Base-by-base conservation (phyloP, 2,113 vertebrate species). In the Pygoscelis antarcticus region DNA sequence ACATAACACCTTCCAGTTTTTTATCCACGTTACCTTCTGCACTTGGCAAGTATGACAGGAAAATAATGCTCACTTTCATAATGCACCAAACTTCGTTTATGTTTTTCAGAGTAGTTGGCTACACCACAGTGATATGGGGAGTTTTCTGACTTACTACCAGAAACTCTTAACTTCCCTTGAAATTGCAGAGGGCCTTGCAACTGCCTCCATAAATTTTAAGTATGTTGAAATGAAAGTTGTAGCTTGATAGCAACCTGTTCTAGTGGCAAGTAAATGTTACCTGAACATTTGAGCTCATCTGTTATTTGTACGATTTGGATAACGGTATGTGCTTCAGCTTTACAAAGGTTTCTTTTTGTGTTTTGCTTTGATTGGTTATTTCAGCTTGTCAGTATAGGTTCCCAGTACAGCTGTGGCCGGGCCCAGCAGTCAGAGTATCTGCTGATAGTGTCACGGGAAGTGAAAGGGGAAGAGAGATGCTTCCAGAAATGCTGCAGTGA, bases 391-490 rank as follows among this genome's bases (percentile, higher is more conserved):
- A 99, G 99, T 99, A 98, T 99, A 99, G 98, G 99, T 98, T 97
- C 96, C 97, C 96, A 96, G 92, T 98, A 97, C 96, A 97, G 96
- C 96, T 99, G 98, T 98, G 99, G 99, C 98, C 98, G 98, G 97
- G 98, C 98, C 98, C 98, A 99, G 98, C 99, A 99, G 98, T 98
- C 99, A 98, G 99, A 99, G 98, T 99, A 98, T 99, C 99, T 99
- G 98, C 99, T 99, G 98, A 99, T 99, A 99, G 99, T 99, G 98
- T 99, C 99, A 98, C 98, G 99, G 97, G 99, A 99, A 97, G 99
- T 99, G 98, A 99, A 98, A 98, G 98, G 98, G 98, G 99, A 99
- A 98, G 98, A 99, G 98, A 98, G 98, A 97, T 98, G 98, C 98
- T 98, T 98, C 98, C 98, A 99, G 98, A 98, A 98, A 98, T 98